Evolutionary conservation across 1,140 invertebrate genomes (phyloP).

Genomic region (Diploscapter pachys): DNA sequence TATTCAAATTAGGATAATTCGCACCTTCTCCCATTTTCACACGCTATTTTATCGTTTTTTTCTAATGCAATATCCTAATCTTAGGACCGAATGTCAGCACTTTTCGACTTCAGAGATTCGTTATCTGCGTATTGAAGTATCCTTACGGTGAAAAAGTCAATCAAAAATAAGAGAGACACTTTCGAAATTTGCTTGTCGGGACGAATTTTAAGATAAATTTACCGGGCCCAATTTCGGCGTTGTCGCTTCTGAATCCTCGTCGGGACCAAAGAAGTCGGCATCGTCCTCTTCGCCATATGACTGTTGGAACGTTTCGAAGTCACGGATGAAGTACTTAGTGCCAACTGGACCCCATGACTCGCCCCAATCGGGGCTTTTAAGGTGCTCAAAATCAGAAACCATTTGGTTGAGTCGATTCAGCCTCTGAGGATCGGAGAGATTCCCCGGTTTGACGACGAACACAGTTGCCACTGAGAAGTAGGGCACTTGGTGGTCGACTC

Average conservation of each 20-base stretch:
- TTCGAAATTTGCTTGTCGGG: no score
- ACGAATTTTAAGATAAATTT: background rate
- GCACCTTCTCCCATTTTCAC: no score
- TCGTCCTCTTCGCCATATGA: constrained; percentile 42
- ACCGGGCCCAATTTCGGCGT: constrained; percentile 13
- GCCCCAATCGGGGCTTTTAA: constrained; percentile 41
- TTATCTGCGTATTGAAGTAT: no score
- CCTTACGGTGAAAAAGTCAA: background rate
- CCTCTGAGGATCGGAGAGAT: constrained; percentile 49
- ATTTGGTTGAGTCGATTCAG: constrained; percentile 47
- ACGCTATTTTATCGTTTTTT: background rate
- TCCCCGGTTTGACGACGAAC: constrained; percentile 54
- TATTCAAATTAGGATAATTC: no score
- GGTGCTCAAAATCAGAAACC: constrained; percentile 49
- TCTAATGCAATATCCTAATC: constrained; percentile 12
- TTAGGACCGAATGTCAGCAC: background rate
- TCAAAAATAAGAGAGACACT: constrained; percentile 17
- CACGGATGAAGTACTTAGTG: constrained; percentile 56
- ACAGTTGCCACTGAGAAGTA: constrained; percentile 57
- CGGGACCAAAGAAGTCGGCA: no score
- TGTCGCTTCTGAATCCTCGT: constrained; percentile 33
- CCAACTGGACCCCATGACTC: constrained; percentile 50
- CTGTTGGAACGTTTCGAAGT: constrained; percentile 48
- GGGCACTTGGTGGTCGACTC: constrained; percentile 55
- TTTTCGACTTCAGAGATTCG: constrained; percentile 19